A percentile compares a stretch with the other conserved stretches of the same genome.
These are phyloP conservation scores for Perognathus longimembris DNA, from an alignment of 2,113 vertebrate genomes.

Conservation along the genomic window DNA sequence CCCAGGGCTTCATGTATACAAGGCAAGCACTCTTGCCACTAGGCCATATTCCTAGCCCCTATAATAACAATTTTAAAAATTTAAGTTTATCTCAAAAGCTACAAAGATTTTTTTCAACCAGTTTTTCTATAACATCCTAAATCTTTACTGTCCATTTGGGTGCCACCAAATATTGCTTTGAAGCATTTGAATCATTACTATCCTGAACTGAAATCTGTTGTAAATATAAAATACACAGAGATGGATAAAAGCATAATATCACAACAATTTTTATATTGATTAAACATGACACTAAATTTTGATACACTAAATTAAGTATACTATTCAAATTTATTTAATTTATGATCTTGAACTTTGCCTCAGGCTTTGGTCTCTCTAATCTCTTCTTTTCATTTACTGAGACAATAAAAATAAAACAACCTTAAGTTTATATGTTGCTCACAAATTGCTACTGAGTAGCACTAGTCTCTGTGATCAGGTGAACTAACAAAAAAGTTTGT, in stretches of 20 bases:
- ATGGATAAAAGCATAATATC: not conserved
- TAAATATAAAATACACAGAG: not conserved
- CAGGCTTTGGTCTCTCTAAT: not conserved
- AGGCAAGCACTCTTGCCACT: too few species aligned
- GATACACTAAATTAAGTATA: not conserved
- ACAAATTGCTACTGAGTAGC: not conserved
- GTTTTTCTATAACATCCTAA: not conserved
- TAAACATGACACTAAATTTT: conserved; percentile 30
- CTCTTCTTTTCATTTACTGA: not conserved
- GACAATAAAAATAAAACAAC: not conserved
- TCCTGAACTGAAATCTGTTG: not conserved
- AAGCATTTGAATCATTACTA: not conserved
- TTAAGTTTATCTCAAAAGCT: too few species aligned
- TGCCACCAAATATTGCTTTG: not conserved
- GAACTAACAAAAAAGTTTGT: not conserved
- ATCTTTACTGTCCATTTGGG: not conserved
- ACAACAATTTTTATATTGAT: conserved; percentile 2
- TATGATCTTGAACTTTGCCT: not conserved
- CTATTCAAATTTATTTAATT: conserved; percentile 36
- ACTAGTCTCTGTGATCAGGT: not conserved
- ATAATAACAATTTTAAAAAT: too few species aligned
- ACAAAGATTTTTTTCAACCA: not conserved
- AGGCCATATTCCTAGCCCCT: too few species aligned
- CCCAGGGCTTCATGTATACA: too few species aligned
- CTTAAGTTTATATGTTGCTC: not conserved